Base-by-base conservation (phyloP, 2,113 vertebrate species). In the Macquaria australasica region DNA sequence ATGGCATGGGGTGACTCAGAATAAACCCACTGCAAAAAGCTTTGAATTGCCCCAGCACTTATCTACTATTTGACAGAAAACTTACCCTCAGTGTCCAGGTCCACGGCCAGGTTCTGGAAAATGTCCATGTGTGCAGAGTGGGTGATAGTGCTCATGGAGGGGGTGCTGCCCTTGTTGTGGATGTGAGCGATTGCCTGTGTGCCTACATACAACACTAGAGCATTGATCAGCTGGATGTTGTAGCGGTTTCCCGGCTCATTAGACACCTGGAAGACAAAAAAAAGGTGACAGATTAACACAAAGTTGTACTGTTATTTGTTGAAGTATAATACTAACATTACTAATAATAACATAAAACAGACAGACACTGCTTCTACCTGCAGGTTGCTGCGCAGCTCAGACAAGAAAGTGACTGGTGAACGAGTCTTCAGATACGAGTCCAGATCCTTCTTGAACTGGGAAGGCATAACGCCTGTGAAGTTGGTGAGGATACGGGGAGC, bases 91-190 rank as follows among this genome's bases (percentile, higher is more conserved):
- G 98, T 99, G 91, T 99, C 98, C 93, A 99, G 93, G 86, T 99
- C 98, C 90, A 99, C 98, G 56, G 98, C 98, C 88, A 99, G 93
- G 78, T 99, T 99, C 95, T 99, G 98, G 95, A 99, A 99, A 95
- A 99, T 99, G 94, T 99, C 98, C 98, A 99, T 99, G 93, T 99
- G 98, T 83, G 98, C 98, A 0, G 98, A 99, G 92, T 99, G 98
- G 20, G 98, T 99, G 87, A 99, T 99, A 80, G 98, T 99, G 96
- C 98, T 99, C 98, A 99, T 99, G 20, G 98, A 99, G 39, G 98
- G 98, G 0, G 98, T 99, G 95, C 98, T 99, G 89, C 98, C 98
- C 93, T 99, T 99, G 95, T 99, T 99, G 94, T 99, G 98, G 70
- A 99, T 99, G 95, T 99, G 98, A 8, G 98, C 98, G 37, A 99